Percentiles rank a stretch among this genome's conserved stretches.
phyloP scores from a whole-genome alignment of 2,113 vertebrate genomes.

The Cinclus cinclus region DNA sequence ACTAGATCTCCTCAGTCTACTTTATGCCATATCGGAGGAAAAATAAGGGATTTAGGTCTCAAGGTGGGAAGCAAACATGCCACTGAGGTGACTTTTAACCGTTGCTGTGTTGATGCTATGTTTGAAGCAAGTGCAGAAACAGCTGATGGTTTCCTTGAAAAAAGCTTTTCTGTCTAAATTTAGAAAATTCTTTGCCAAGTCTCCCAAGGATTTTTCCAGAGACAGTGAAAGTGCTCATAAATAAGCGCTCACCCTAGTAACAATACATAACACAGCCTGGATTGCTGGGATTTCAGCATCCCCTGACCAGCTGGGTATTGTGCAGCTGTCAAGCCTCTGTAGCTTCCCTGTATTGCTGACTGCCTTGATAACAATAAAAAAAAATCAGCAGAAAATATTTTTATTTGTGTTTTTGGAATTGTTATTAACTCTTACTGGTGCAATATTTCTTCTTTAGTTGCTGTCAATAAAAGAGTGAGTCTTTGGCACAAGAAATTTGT shows the following conservation, averaged over 20 bases:
- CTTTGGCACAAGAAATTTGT: background rate
- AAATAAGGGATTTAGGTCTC: background rate
- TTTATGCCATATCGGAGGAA: background rate
- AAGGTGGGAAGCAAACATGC: background rate
- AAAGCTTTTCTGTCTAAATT: constrained; percentile 50
- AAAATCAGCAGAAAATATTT: background rate
- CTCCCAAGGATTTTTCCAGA: constrained; percentile 49
- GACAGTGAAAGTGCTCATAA: constrained; percentile 28
- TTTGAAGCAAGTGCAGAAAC: constrained; percentile 1
- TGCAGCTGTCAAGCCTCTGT: constrained; percentile 32
- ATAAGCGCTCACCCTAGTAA: constrained; percentile 19
- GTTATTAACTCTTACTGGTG: background rate
- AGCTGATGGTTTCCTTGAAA: constrained; percentile 29
- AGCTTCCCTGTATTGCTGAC: background rate
- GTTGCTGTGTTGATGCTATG: background rate
- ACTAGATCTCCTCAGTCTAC: background rate
- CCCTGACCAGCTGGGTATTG: constrained; percentile 38
- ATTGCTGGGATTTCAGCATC: constrained; percentile 52
- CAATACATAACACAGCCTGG: background rate
- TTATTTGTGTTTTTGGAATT: background rate
- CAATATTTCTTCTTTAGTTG: background rate
- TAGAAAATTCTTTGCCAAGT: constrained; percentile 37
- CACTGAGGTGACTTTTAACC: background rate
- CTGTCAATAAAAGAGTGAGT: background rate
- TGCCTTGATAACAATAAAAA: background rate